Base-by-base conservation (phyloP, 2,113 vertebrate species). In the Hemiprocne comata region DNA sequence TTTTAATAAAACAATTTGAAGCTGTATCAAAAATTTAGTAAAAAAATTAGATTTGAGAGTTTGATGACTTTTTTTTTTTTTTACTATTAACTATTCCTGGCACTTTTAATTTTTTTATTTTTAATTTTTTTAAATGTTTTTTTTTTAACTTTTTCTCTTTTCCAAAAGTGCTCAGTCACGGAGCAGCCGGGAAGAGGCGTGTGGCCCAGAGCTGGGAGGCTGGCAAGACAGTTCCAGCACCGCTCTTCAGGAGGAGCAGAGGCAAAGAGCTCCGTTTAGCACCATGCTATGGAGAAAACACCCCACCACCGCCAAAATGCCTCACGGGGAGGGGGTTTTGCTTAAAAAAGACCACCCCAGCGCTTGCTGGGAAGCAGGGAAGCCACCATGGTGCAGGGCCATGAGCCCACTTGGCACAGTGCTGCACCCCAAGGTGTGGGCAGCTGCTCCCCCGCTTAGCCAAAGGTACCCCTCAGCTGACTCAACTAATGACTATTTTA, bases 1-100 rank as follows among this genome's bases (percentile, higher is more conserved):
- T 82, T 98, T 97, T 98, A 98, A 98, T 98, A 98, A 99, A 99
- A 99, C 97, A 96, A 98, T 98, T 97, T 97, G 98, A 99, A 98
- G 98, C 97, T 98, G 98, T 99, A 99, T 99, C 98, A 99, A 98
- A 98, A 98, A 98, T 98, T 97, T 97, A 97, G 97, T 98, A 98
- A 98, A 99, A 46, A 99, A 98, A 98, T 98, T 97, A 98, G 98
- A 98, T 97, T 97, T 95, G 97, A 98, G 98, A 98, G 96, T 98
- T 97, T 96, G 97, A 96, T 71, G 96, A 95, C 95, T 95, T 54
- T 95, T 95, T 80, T 53, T 29, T 46, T 48, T 40, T 54, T 46
- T 1, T 4, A 97, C 97, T 97, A 87, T 96, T 75, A 97, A 95
- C 96, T 97, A 97, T 94, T 97, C 89, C 97, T 96, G 97, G 87